Conservation (phyloP, 2,888 invertebrate genomes). For the Nycteola revayana region DNA sequence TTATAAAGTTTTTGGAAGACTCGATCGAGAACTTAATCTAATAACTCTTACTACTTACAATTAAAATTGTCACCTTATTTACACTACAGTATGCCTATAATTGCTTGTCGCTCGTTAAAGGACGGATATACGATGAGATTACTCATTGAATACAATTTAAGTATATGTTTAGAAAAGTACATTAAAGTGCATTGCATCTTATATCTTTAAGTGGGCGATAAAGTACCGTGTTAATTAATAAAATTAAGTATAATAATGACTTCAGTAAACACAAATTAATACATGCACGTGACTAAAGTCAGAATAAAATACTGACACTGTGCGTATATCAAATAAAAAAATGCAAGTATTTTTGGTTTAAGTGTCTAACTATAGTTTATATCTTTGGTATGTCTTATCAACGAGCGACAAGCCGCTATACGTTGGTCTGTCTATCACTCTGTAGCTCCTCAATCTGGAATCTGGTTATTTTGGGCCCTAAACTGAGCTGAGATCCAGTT, state of each 20-base stretch:
- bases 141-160: conserved; percentile 7
- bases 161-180: conserved; percentile 14
- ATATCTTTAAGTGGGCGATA: too few species aligned
- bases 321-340: conserved; percentile 8
- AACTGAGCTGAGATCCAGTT: conserved; percentile 29
- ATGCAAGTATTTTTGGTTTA: conserved; percentile 32
- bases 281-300: not conserved
- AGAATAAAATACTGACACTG: too few species aligned
- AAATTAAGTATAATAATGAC: too few species aligned
- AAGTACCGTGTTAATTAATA: too few species aligned
- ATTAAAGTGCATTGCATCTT: conserved; percentile 1
- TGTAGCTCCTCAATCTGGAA: conserved; percentile 50
- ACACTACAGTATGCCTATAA: conserved; percentile 30
- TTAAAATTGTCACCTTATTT: conserved; percentile 27
- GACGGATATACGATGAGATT: conserved; percentile 52
- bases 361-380: conserved; percentile 49
- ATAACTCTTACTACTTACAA: conserved; percentile 7
- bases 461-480: conserved; percentile 51
- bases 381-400: conserved; percentile 65
- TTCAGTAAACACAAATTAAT: too few species aligned
- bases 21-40: conserved; percentile 6
- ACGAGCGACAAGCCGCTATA: conserved; percentile 63
- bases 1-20: conserved; percentile 31
- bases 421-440: conserved; percentile 43
- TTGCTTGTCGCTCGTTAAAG: conserved; percentile 59